These are phyloP conservation scores for Drosophila mauritiana DNA, from an alignment of 1,140 invertebrate species.

Conservation along the genomic window DNA sequence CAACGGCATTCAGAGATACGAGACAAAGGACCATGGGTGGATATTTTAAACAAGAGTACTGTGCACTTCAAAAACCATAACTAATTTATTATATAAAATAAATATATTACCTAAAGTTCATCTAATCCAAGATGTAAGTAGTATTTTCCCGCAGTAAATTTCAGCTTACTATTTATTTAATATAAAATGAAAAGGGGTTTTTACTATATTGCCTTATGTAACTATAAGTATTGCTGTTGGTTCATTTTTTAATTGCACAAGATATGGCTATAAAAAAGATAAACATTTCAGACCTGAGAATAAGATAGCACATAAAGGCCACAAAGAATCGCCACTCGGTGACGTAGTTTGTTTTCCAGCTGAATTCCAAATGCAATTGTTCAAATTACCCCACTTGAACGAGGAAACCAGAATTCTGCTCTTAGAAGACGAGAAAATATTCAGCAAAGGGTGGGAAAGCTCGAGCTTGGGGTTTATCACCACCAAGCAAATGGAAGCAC, in stretches of 20 bases:
- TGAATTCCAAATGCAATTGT: constrained; percentile 38
- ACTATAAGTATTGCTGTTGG: no score
- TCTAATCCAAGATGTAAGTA: no score
- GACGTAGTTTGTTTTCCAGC: constrained; percentile 42
- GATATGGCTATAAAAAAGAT: background rate
- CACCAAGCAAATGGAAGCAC: constrained; percentile 9
- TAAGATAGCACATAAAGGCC: constrained; percentile 6
- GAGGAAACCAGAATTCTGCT: constrained; percentile 25
- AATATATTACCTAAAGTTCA: no score
- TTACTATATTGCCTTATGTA: no score
- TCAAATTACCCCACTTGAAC: constrained; percentile 39
- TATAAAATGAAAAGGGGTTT: no score
- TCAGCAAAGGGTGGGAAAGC: constrained; percentile 22
- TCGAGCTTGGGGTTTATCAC: constrained; percentile 7
- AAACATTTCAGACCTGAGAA: background rate
- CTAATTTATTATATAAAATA: no score
- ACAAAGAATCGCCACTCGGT: constrained; percentile 14
- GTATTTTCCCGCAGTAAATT: background rate
- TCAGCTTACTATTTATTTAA: no score
- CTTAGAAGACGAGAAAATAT: constrained; percentile 19
- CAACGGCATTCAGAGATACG: constrained; percentile 12
- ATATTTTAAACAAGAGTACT: background rate
- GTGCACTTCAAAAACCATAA: background rate
- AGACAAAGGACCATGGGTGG: background rate
- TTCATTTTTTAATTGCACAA: no score